These are phyloP conservation scores for Molossus molossus DNA, from an alignment of 2,797 vertebrate species.

Conservation along the genomic window DNA sequence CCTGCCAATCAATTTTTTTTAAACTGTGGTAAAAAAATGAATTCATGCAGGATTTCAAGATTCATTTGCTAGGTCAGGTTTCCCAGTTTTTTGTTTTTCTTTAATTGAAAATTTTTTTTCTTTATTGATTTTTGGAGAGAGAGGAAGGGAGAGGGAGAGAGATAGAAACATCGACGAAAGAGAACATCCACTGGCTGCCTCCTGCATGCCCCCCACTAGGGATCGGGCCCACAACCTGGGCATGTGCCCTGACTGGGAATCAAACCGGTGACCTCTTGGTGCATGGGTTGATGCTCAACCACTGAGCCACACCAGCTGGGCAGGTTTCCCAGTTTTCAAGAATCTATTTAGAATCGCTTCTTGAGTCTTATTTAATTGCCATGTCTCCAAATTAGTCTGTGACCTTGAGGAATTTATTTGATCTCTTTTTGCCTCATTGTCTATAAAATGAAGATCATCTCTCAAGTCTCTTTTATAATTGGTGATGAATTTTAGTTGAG, in stretches of 20 bases:
- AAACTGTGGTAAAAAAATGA: background rate
- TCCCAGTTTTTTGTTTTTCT: background rate
- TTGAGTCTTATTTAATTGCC: slow-evolving; percentile 61
- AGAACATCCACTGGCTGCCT: no score
- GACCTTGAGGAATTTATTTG: slow-evolving; percentile 48
- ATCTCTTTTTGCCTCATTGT: background rate
- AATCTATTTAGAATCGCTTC: slow-evolving; percentile 44
- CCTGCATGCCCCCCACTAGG: no score
- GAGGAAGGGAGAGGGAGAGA: no score
- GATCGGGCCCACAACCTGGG: no score
- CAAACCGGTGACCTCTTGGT: no score
- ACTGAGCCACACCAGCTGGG: no score
- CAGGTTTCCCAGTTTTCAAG: background rate
- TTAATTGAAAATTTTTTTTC: no score
- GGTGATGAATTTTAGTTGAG: slow-evolving; percentile 34
- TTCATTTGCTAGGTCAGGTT: slow-evolving; percentile 52
- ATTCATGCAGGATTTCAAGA: slow-evolving; percentile 36
- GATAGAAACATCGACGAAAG: no score
- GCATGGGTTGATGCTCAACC: no score
- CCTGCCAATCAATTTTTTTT: background rate
- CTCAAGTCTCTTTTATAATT: slow-evolving; percentile 8
- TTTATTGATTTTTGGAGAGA: no score
- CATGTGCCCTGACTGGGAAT: no score
- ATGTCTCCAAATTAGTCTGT: slow-evolving; percentile 26
- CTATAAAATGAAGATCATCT: background rate